Conservation (phyloP, 2,888 invertebrate species). For the Agonum fuliginosum region DNA sequence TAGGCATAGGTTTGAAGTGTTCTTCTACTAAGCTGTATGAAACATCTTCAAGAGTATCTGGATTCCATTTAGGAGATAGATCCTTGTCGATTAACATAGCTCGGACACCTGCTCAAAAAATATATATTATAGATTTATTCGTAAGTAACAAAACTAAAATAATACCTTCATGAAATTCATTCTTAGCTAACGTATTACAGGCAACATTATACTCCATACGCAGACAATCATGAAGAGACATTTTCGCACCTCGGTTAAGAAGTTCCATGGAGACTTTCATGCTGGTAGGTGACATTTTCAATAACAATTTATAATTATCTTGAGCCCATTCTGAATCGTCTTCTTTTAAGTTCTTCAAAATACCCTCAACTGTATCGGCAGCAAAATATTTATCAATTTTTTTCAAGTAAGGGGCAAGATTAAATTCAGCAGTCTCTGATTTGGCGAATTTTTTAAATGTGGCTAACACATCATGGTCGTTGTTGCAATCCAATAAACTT, state of each 20-base stretch:
- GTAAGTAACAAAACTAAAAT: not conserved
- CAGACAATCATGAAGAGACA: constrained; percentile 83
- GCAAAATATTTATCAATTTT: constrained; percentile 88
- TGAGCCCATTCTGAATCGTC: constrained; percentile 90
- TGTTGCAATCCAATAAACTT: constrained; percentile 76
- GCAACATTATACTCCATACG: constrained; percentile 92
- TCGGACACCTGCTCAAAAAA: constrained; percentile 82
- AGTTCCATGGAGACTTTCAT: constrained; percentile 90
- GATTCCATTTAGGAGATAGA: constrained; percentile 93
- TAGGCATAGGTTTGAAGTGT: constrained; percentile 84
- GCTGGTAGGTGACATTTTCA: constrained; percentile 93
- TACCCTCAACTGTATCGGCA: constrained; percentile 85
- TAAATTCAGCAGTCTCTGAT: constrained; percentile 79
- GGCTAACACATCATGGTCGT: constrained; percentile 74
- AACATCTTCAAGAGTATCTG: constrained; percentile 84
- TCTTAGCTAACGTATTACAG: constrained; percentile 78
- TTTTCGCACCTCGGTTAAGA: constrained; percentile 82
- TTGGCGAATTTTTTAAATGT: constrained; percentile 78
- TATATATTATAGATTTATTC: not conserved
- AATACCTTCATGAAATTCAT: constrained; percentile 90
- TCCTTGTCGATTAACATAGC: constrained; percentile 95
- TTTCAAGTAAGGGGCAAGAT: constrained; percentile 79
- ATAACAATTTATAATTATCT: constrained; percentile 81
- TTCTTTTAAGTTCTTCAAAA: constrained; percentile 82
- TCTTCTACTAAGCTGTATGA: constrained; percentile 84